Percentiles rank a stretch among this genome's conserved stretches.
Evolutionary conservation across 2,113 vertebrate species (phyloP).

Genomic region (Paramormyrops kingsleyae): DNA sequence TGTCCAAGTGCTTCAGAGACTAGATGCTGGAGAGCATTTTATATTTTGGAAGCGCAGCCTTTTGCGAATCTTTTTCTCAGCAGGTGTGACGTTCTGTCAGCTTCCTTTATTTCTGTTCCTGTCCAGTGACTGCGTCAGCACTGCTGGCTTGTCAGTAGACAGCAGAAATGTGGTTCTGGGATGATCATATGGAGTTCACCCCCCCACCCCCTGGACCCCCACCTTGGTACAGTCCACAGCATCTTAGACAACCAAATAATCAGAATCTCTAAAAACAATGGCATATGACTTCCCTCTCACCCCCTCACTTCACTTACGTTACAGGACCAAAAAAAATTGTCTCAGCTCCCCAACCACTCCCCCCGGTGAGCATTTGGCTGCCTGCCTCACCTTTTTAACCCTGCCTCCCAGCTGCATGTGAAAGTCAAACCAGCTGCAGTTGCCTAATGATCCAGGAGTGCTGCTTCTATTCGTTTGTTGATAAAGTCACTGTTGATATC

Average conservation of each 20-base stretch:
- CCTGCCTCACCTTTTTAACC: constrained; percentile 54
- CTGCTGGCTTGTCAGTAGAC: constrained; percentile 15
- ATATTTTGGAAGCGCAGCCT: background rate
- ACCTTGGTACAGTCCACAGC: constrained; percentile 28
- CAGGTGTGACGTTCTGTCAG: background rate
- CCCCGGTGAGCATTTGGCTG: constrained; percentile 38
- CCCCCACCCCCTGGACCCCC: constrained; percentile 16
- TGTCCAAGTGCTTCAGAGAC: background rate
- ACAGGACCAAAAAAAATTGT: constrained; percentile 44
- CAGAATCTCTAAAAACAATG: constrained; percentile 66
- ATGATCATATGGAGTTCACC: constrained; percentile 52
- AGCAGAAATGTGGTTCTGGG: constrained; percentile 54
- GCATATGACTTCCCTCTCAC: constrained; percentile 61
- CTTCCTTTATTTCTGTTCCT: background rate
- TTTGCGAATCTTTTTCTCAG: background rate
- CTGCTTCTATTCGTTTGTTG: background rate
- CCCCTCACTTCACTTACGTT: constrained; percentile 59
- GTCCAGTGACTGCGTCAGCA: constrained; percentile 18
- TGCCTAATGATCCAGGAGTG: background rate
- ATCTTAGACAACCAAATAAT: constrained; percentile 67
- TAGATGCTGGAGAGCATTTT: background rate
- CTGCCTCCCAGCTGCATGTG: constrained; percentile 31
- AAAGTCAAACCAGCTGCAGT: constrained; percentile 20
- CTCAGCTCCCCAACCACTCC: constrained; percentile 48
- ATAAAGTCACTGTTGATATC: background rate